These are phyloP conservation scores for Zophobas atratus DNA, from an alignment of 1,140 invertebrate genomes.

Conservation along the genomic window DNA sequence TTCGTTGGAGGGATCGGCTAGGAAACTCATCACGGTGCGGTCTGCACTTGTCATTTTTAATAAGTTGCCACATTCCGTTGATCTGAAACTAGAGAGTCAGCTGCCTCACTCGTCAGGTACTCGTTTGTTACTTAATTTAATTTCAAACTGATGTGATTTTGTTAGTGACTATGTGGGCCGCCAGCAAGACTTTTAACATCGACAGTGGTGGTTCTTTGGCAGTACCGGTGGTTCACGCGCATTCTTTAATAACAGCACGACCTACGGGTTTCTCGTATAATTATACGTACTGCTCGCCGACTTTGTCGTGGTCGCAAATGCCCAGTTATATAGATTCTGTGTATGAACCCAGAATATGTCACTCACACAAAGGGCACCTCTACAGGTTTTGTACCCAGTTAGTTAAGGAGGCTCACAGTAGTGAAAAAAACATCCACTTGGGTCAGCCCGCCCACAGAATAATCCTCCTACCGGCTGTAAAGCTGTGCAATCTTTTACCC, in stretches of 20 bases:
- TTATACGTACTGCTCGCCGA: conserved; percentile 75
- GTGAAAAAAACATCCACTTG: conserved; percentile 70
- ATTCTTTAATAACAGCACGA: conserved; percentile 74
- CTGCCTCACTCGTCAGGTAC: conserved; percentile 56
- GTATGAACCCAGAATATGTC: conserved; percentile 71
- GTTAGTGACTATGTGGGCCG: conserved; percentile 54
- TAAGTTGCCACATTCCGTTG: conserved; percentile 79
- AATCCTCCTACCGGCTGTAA: conserved; percentile 86
- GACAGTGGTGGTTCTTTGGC: conserved; percentile 70
- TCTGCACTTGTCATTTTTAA: conserved; percentile 91
- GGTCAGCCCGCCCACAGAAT: conserved; percentile 88
- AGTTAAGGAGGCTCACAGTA: conserved; percentile 85
- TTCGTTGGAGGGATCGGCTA: conserved; percentile 91
- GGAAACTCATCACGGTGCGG: conserved; percentile 95
- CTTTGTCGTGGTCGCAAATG: conserved; percentile 78
- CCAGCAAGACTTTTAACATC: conserved; percentile 60
- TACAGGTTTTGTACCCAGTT: conserved; percentile 85
- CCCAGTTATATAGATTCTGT: conserved; percentile 73
- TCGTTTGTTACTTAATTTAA: not conserved
- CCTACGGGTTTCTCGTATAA: conserved; percentile 62
- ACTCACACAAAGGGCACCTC: conserved; percentile 66
- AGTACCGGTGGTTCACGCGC: conserved; percentile 77
- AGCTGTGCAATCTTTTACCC: conserved; percentile 84
- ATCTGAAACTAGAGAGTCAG: conserved; percentile 78
- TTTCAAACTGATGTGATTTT: conserved; percentile 25